Conservation (phyloP, 2,888 invertebrate genomes). For the Eupeodes latifasciatus region DNA sequence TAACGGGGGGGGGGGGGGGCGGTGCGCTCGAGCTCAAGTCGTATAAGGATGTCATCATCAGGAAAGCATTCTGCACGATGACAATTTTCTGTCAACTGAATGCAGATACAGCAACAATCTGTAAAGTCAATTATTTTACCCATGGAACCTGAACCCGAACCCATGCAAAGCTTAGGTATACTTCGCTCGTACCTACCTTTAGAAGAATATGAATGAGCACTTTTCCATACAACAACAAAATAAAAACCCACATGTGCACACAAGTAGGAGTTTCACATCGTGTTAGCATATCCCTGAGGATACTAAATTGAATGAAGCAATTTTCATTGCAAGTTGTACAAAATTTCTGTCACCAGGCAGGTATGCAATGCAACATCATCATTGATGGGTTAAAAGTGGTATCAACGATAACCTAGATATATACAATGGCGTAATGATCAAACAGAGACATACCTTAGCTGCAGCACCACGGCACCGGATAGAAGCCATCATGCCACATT, state of each 20-base stretch:
- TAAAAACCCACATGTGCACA: not conserved
- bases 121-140: slow-evolving; percentile 43
- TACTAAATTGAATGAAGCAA: slow-evolving; percentile 47
- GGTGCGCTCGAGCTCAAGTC: not conserved
- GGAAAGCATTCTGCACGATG: not conserved
- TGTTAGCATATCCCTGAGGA: slow-evolving; percentile 18
- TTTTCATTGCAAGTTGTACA: slow-evolving; percentile 40
- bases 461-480: not conserved
- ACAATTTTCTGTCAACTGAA: slow-evolving; percentile 44
- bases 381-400: slow-evolving; percentile 29
- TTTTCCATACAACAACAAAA: slow-evolving; percentile 14
- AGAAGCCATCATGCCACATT: slow-evolving; percentile 1
- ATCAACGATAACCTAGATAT: not conserved
- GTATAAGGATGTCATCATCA: slow-evolving; percentile 10
- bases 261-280: slow-evolving; percentile 4
- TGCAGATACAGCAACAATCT: slow-evolving; percentile 17
- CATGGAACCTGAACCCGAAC: not conserved
- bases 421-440: not conserved
- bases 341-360: slow-evolving; percentile 25
- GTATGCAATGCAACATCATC: slow-evolving; percentile 36
- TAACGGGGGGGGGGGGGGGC: not conserved
- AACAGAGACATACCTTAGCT: not conserved
- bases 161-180: not conserved
- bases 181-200: not conserved
- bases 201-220: slow-evolving; percentile 21